Evolutionary conservation across 2,888 invertebrate genomes (phyloP).

Genomic region (Calliphora vomitoria): DNA sequence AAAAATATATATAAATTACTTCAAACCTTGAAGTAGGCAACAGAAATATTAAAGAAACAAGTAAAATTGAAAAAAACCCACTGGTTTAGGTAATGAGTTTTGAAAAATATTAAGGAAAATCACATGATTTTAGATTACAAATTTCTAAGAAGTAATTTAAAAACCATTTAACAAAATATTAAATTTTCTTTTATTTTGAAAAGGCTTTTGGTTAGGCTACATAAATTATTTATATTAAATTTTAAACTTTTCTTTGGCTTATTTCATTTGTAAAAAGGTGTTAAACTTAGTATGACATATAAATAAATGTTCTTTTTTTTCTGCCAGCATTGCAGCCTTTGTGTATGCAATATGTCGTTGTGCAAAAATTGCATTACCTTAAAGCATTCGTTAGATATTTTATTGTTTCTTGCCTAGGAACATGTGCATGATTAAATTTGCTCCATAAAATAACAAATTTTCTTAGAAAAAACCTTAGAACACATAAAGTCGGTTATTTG

Average conservation of each 20-base stretch:
- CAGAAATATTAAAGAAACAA: not conserved
- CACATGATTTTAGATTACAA: too few relatives aligned
- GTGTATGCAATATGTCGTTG: conserved; percentile 38
- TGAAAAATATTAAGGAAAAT: too few relatives aligned
- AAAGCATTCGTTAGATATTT: not conserved
- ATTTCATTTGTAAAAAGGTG: too few relatives aligned
- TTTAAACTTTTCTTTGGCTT: too few relatives aligned
- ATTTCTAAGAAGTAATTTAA: too few relatives aligned
- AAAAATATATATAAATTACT: not conserved
- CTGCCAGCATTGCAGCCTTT: conserved; percentile 20
- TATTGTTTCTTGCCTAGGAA: too few relatives aligned
- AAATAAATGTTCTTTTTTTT: not conserved
- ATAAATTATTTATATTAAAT: too few relatives aligned
- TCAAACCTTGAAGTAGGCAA: not conserved
- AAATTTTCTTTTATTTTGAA: too few relatives aligned
- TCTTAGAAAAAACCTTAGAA: not conserved
- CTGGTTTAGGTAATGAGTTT: too few relatives aligned
- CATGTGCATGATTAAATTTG: not conserved
- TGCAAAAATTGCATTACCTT: not conserved
- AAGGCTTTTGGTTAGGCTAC: too few relatives aligned
- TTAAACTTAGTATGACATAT: too few relatives aligned
- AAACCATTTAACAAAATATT: too few relatives aligned
- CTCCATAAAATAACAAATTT: not conserved
- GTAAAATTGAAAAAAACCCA: not conserved
- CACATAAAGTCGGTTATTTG: conserved; percentile 25